phyloP scores from a whole-genome alignment of 2,113 vertebrate genomes.

The Hipposideros armiger region DNA sequence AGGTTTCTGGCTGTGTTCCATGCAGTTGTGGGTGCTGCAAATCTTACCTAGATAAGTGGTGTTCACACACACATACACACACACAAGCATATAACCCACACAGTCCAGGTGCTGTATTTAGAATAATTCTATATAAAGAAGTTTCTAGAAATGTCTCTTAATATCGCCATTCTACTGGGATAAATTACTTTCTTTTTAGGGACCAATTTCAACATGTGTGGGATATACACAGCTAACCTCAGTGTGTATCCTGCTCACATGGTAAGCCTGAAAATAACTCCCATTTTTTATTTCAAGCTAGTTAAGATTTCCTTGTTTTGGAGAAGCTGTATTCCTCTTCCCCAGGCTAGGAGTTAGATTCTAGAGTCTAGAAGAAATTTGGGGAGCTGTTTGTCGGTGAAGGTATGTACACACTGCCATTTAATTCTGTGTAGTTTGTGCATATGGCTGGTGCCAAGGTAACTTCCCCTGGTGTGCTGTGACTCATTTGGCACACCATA shows the following conservation, averaged over 20 bases:
- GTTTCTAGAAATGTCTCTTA: background rate
- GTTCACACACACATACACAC: background rate
- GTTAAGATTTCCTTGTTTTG: slow-evolving; percentile 1
- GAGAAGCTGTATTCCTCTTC: background rate
- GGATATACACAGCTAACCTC: background rate
- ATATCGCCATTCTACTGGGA: background rate
- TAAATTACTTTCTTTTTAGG: background rate
- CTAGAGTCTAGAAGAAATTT: background rate
- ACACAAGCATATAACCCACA: background rate
- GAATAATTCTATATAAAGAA: background rate
- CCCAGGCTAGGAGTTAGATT: background rate
- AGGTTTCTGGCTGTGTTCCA: background rate
- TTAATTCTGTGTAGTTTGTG: background rate
- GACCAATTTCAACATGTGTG: background rate
- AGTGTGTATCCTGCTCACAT: too few species aligned
- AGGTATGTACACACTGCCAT: too few species aligned
- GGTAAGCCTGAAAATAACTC: background rate
- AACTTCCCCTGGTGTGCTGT: too few species aligned
- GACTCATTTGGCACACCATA: background rate
- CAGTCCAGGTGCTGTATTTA: background rate
- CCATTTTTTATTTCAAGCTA: background rate
- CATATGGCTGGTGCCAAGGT: background rate
- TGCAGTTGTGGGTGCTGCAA: background rate
- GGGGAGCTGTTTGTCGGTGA: background rate
- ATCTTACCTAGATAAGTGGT: background rate